Base-by-base conservation (phyloP, 1,140 invertebrate species). In the Drosophila erecta region DNA sequence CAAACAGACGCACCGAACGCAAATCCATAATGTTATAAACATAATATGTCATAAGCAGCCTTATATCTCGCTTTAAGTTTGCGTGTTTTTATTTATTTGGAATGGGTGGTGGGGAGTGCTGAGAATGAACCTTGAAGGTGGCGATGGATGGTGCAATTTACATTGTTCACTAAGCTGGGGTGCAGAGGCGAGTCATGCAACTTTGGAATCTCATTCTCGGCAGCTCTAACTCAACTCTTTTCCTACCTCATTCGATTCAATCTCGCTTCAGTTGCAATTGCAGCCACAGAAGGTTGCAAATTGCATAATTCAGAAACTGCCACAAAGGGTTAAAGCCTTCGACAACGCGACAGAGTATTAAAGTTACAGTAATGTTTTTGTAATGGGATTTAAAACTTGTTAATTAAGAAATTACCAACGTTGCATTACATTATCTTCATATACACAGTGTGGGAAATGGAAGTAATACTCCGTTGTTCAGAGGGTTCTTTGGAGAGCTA, bases 71-170 rank as follows among this genome's bases (percentile, higher is more conserved):
- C 33, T 50, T 38, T 22, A 8, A 43, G 17, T 46, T 38, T 11
- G 66, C 64, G 64, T 67, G 66, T 37, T 20, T 46, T 43, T 8
- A 3, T 2, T 20, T 41, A 15, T 47, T 14, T 35, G 15, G 3
- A 20, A 3, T 14, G n/a, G 24, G 4, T 37, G 14, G 24, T 20
- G 47, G 37, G 24, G 0, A 24, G 24, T 8, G 47, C 50, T 41
- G 62, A 47, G 66, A 70, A 71, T 43, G 49, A 70, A 47, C 67
- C 67, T 67, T 70, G 50, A 70, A 71, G 67, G 67, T 70, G 67
- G 44, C 65, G 27, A 57, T 70, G 65, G 43, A 70, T 70, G 67
- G 67, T 46, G 67, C 67, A 71, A 71, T 57, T 70, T 71, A 70
- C 67, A 71, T 71, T 71, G 67, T 71, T 71, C 46, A 70, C 43